These are phyloP conservation scores for Dione juno DNA, from an alignment of 2,888 invertebrate species.

Conservation along the genomic window DNA sequence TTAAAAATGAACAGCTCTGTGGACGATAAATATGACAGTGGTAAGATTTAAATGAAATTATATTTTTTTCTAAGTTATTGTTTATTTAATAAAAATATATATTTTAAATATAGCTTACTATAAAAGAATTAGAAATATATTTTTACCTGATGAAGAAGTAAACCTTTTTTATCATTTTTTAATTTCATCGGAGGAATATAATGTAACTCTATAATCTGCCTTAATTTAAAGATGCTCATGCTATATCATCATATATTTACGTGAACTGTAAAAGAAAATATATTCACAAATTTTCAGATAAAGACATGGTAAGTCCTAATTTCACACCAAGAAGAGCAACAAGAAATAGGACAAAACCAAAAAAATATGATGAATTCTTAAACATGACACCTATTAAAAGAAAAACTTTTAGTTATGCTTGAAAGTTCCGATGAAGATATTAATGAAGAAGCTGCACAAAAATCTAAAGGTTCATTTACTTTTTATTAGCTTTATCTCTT, in stretches of 20 bases:
- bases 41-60: constrained; percentile 1
- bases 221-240: too few species aligned
- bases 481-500: constrained; percentile 1
- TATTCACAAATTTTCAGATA: constrained; percentile 33
- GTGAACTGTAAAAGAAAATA: not conserved
- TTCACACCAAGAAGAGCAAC: constrained; percentile 62
- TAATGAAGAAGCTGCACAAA: constrained; percentile 51
- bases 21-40: constrained; percentile 9
- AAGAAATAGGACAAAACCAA: constrained; percentile 66
- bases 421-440: constrained; percentile 61
- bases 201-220: too few species aligned
- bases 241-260: too few species aligned
- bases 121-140: too few species aligned
- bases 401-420: constrained; percentile 48
- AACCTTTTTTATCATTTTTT: too few species aligned
- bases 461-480: constrained; percentile 63
- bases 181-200: too few species aligned
- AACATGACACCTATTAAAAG: constrained; percentile 60
- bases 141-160: too few species aligned
- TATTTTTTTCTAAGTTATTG: too few species aligned
- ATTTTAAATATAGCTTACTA: too few species aligned
- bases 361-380: constrained; percentile 69
- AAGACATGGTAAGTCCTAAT: constrained; percentile 40
- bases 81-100: too few species aligned
- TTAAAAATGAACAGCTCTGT: constrained; percentile 14